Evolutionary conservation across 2,797 vertebrate species (phyloP), one percentile per base, ranked within the genome.

Genomic region (Rhinophrynus dorsalis): DNA sequence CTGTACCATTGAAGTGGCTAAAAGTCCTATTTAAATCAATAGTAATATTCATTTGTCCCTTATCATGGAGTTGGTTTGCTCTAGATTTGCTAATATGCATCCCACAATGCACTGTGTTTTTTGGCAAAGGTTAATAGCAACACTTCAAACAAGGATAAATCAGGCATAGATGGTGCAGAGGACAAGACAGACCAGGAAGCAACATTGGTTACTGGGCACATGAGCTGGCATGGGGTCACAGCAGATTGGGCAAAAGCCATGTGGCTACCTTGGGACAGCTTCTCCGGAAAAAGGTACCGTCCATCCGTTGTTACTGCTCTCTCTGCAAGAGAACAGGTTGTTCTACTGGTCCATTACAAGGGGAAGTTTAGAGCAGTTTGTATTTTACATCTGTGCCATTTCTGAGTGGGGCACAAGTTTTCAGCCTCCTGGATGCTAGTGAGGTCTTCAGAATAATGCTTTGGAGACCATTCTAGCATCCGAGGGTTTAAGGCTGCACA

Each of bases 301-400:
- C 95, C 94, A 1, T 96, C 95, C 0, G 94, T 96, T 69, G 94
- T 96, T 84, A 97, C 90, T 0, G 94, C 93, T 67, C 95, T 87
- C 79, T 96, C 95, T 97, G 91, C 24, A 92, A 88, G 80, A 90
- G 0, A 50, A 67, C 2, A 60, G 17, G 10, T 61, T 17, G 42
- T 54, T 38, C 62, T 67, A 45, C 27, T 73, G 62, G 30, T 73
- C 20, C 30, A 24, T 66, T 27, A 54, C 12, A 27, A 11, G 15
- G 11, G 32, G 27, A 10, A 26, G 35, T 24, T 10, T 6, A 44
- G 20, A 7, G n/a, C 6, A 40, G 8, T 3, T 23, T 48, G n/a
- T n/a, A n/a, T n/a, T n/a, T n/a, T n/a, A n/a, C n/a, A n/a, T n/a
- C n/a, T 24, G 1, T 48, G 15, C 37, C 6, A 5, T 5, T 38